A percentile compares a stretch with the other conserved stretches of the same genome.
These are phyloP conservation scores for Mechanitis mazaeus DNA, from an alignment of 2,888 invertebrate genomes.

Conservation along the genomic window DNA sequence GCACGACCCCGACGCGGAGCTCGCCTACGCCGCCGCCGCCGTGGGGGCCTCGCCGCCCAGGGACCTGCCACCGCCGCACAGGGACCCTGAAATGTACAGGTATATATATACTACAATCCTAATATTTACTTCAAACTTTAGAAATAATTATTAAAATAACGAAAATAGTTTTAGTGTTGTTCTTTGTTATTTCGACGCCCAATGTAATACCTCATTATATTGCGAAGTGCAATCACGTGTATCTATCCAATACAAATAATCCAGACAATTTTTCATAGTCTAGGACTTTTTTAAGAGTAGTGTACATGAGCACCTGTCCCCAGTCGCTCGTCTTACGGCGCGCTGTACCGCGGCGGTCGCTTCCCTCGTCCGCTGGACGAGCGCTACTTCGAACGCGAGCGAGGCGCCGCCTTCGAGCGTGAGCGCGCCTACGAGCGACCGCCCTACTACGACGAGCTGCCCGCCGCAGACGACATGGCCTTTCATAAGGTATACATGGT, in stretches of 20 bases:
- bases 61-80: conserved; percentile 43
- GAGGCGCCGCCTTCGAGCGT: conserved; percentile 47
- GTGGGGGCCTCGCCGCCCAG: conserved; percentile 67
- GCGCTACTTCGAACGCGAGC: conserved; percentile 58
- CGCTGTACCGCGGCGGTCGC: conserved; percentile 59
- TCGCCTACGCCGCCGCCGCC: conserved; percentile 82
- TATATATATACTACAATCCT: conserved; percentile 20
- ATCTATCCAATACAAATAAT: too few relatives aligned
- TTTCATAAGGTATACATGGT: conserved; percentile 53
- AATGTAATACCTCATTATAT: conserved; percentile 8
- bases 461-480: conserved; percentile 49
- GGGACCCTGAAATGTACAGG: conserved; percentile 54
- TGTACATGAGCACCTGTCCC: too few relatives aligned
- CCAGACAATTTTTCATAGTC: too few relatives aligned
- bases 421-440: conserved; percentile 57
- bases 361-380: conserved; percentile 56
- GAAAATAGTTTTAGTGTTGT: too few relatives aligned
- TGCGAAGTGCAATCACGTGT: too few relatives aligned
- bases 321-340: conserved; percentile 44
- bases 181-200: too few relatives aligned
- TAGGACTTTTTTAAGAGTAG: too few relatives aligned
- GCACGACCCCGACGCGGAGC: conserved; percentile 69
- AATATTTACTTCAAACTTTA: too few relatives aligned
- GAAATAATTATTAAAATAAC: too few relatives aligned
- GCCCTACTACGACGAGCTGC: conserved; percentile 58